phyloP scores from a whole-genome alignment of 2,888 invertebrate genomes.

The Sarcophaga caerulescens region DNA sequence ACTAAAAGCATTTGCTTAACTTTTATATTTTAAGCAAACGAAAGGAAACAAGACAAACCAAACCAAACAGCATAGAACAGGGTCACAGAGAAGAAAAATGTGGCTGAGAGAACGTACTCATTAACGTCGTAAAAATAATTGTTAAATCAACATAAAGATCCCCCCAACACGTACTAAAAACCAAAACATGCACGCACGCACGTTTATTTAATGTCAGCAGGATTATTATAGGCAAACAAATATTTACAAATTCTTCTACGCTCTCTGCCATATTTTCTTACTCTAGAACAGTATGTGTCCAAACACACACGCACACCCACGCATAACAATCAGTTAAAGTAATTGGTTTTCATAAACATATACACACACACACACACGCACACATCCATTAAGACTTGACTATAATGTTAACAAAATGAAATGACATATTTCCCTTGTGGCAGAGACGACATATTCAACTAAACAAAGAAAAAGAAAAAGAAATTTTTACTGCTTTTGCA shows the following conservation, averaged over 20 bases:
- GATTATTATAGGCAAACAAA: constrained; percentile 12
- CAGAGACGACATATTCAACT: constrained; percentile 11
- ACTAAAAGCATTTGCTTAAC: constrained; percentile 46
- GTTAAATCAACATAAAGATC: constrained; percentile 48
- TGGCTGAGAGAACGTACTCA: constrained; percentile 37
- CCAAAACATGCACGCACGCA: not conserved
- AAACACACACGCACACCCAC: constrained; percentile 7
- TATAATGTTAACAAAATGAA: constrained; percentile 7
- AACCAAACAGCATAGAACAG: not conserved
- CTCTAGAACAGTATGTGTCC: not conserved
- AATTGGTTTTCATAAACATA: constrained; percentile 24
- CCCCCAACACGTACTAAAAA: not conserved
- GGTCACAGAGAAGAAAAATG: not conserved
- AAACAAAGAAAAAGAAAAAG: not conserved
- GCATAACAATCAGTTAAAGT: constrained; percentile 5
- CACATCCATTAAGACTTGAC: not conserved
- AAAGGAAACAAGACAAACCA: not conserved
- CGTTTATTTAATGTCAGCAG: not conserved
- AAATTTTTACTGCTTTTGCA: not conserved
- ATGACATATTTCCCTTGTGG: constrained; percentile 34
- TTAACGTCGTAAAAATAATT: constrained; percentile 63
- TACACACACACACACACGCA: constrained; percentile 11
- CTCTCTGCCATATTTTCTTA: not conserved
- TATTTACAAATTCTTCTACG: not conserved
- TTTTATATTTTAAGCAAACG: constrained; percentile 8